Evolutionary conservation across 1,140 invertebrate species (phyloP).

Genomic region (Apocrypta bakeri): DNA sequence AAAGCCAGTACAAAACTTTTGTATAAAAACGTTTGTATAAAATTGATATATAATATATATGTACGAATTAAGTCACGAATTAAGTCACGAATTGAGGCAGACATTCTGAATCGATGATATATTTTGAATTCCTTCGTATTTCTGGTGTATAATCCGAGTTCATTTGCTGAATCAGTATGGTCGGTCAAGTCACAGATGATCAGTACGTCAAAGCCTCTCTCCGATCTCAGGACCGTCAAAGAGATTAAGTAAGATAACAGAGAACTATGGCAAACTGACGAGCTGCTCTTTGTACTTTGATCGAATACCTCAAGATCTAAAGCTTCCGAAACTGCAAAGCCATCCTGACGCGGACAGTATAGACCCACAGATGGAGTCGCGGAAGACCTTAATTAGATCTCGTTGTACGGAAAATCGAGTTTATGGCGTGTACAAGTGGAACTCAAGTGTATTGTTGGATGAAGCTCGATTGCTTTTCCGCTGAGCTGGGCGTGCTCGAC

Average conservation of each 20-base stretch:
- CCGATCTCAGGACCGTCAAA: not conserved
- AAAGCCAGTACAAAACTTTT: too few relatives aligned
- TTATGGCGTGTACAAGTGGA: not conserved
- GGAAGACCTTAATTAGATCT: not conserved
- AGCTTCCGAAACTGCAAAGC: not conserved
- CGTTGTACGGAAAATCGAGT: not conserved
- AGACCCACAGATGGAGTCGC: not conserved
- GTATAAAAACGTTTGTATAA: too few relatives aligned
- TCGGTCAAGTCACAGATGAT: not conserved
- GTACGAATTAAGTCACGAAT: too few relatives aligned
- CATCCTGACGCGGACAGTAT: too few relatives aligned
- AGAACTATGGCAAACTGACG: not conserved
- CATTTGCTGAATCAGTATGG: too few relatives aligned
- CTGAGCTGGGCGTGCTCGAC: not conserved
- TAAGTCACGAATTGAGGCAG: too few relatives aligned
- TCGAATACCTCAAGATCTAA: not conserved
- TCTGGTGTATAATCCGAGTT: too few relatives aligned
- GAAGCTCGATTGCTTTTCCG: not conserved
- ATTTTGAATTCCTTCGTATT: too few relatives aligned
- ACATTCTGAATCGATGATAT: too few relatives aligned
- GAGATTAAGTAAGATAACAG: not conserved
- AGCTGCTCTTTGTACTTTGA: not conserved
- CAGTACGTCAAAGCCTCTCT: not conserved
- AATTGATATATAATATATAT: too few relatives aligned
- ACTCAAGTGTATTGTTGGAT: not conserved